Conservation (phyloP, 2,888 invertebrate genomes). For the Rhamnusium bicolor region DNA sequence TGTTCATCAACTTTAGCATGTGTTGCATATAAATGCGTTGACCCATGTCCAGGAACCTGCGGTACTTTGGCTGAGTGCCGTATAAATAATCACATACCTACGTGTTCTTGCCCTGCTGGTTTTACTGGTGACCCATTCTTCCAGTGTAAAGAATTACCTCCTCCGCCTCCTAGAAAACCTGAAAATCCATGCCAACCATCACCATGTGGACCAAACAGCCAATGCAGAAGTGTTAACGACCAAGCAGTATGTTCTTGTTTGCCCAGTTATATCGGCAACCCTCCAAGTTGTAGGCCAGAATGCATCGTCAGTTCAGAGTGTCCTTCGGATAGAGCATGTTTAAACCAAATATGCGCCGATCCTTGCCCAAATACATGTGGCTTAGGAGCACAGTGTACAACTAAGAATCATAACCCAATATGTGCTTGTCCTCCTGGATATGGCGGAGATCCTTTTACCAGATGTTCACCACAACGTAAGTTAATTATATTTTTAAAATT, state of each 20-base stretch:
- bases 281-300: slow-evolving; percentile 87
- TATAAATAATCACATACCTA: slow-evolving; percentile 85
- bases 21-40: slow-evolving; percentile 86
- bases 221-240: slow-evolving; percentile 84
- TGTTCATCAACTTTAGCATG: slow-evolving; percentile 84
- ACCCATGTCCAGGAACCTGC: slow-evolving; percentile 89
- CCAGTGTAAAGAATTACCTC: slow-evolving; percentile 77
- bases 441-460: slow-evolving; percentile 89
- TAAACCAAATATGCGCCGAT: slow-evolving; percentile 89
- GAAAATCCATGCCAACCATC: slow-evolving; percentile 86
- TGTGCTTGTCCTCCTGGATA: slow-evolving; percentile 89
- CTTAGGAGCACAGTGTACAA: slow-evolving; percentile 86
- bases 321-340: slow-evolving; percentile 84
- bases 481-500: slow-evolving; percentile 49
- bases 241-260: slow-evolving; percentile 91
- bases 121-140: slow-evolving; percentile 89
- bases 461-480: slow-evolving; percentile 82
- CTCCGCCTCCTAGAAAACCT: slow-evolving; percentile 70
- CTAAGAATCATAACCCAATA: slow-evolving; percentile 89
- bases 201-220: slow-evolving; percentile 91
- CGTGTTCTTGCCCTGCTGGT: slow-evolving; percentile 83
- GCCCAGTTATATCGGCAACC: slow-evolving; percentile 84
- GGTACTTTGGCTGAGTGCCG: slow-evolving; percentile 85
- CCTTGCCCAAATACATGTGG: slow-evolving; percentile 92
- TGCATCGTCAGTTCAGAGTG: slow-evolving; percentile 92